Conservation (phyloP, 2,888 invertebrate genomes). For the Apodemia hepburni region DNA sequence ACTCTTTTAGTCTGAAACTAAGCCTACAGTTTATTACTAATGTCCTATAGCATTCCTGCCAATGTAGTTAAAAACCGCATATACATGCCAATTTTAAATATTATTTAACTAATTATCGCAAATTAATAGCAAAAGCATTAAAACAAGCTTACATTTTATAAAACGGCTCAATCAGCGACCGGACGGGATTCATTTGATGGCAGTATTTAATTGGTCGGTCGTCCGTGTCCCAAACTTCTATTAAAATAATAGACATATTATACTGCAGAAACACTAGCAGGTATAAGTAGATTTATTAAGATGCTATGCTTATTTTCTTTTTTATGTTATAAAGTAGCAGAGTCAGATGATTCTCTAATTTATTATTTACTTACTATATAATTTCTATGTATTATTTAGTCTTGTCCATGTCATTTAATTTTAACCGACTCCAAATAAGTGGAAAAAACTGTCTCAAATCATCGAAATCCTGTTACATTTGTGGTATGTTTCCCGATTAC, state of each 20-base stretch:
- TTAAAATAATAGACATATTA: slow-evolving; percentile 5
- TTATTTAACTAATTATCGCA: slow-evolving; percentile 14
- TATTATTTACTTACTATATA: no score
- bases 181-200: slow-evolving; percentile 47
- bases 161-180: slow-evolving; percentile 53
- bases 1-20: no score
- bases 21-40: no score
- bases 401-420: no score
- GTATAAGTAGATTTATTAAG: not conserved
- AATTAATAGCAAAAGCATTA: slow-evolving; percentile 36
- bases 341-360: not conserved
- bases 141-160: slow-evolving; percentile 39
- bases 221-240: slow-evolving; percentile 22
- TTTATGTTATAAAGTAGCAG: not conserved
- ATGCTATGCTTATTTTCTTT: not conserved
- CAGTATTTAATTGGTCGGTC: slow-evolving; percentile 39
- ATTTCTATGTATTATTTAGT: no score
- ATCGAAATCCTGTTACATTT: no score
- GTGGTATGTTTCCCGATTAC: no score
- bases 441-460: no score
- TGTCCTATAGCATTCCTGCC: no score
- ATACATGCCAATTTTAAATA: not conserved
- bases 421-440: no score
- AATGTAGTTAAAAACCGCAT: not conserved
- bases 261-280: not conserved